phyloP scores from a whole-genome alignment of 2,888 invertebrate species.

The Entomobrya multifasciata region DNA sequence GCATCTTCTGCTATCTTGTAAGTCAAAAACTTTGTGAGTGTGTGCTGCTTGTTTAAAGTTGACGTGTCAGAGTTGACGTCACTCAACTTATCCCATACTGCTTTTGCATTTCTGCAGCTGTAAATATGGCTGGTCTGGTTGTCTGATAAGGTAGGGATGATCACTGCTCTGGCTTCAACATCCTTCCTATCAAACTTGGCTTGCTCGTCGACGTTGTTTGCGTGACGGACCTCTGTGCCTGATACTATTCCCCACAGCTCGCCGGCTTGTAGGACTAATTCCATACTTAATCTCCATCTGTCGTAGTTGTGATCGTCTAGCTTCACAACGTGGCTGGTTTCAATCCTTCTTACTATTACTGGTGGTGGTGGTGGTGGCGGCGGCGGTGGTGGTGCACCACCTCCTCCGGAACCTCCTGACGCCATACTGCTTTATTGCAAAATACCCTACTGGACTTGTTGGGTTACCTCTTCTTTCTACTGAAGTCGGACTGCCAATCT shows the following conservation, averaged over 20 bases:
- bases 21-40: neutral
- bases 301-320: neutral
- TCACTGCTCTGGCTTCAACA: neutral
- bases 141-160: neutral
- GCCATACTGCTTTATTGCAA: too few species aligned
- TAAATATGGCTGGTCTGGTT: neutral
- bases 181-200: neutral
- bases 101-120: neutral
- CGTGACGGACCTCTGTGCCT: neutral
- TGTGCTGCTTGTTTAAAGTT: constrained; percentile 23
- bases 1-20: neutral
- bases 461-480: too few species aligned
- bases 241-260: neutral
- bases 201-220: neutral
- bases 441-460: too few species aligned
- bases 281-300: neutral
- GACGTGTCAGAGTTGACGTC: neutral
- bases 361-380: too few species aligned
- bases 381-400: too few species aligned
- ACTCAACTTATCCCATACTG: neutral
- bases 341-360: too few species aligned
- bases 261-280: neutral
- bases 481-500: too few species aligned
- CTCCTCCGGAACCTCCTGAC: too few species aligned
- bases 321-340: too few species aligned